Base-by-base conservation (phyloP, 1,140 invertebrate species). In the Bombus huntii region DNA sequence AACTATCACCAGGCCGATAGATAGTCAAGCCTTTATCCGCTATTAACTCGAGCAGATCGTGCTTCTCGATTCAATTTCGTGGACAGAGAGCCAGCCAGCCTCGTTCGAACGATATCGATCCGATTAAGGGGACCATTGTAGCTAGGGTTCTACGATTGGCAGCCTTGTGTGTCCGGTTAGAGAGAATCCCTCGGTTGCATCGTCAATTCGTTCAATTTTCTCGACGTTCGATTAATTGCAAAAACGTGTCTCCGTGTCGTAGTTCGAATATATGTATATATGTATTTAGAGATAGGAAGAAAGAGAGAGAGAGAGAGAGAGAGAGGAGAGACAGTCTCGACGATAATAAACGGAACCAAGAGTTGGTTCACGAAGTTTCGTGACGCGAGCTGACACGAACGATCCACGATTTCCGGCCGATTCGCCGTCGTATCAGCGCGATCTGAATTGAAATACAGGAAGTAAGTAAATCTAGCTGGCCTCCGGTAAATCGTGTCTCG, bases 401-500 rank as follows among this genome's bases (percentile, higher is more conserved):
- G 83, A 84, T 84, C 83, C 83, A 84, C 83, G 83, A 84, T 84
- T 84, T 84, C 83, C 83, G 83, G 66, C 39, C 31, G 65, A 84
- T 84, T 53, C 68, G 66, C 13, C 68, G 39, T 18, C 22, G 31
- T 84, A 84, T 84, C 83, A 80, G 39, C 53, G 53, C 39, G 76
- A 84, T 84, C 83, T 72, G 83, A 80, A 84, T 78, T 72, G 83
- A 84, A 84, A 79, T 37, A 68, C 83, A 84, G 83, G 83, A 84
- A 84, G 83, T 8, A 31, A 72, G 83, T 84, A 84, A 84, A 84
- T 84, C 76, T 84, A 84, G 71, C 75, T n/a, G 39, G 47, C 37
- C 47, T 68, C n/a, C 39, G 53, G 83, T 84, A 84, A 84, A 84
- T 84, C 76, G 66, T 80, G 83, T 66, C 83, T 84, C 76, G 83